Base-by-base conservation (phyloP, 2,888 invertebrate species). In the Archaeoteleia sp. region DNA sequence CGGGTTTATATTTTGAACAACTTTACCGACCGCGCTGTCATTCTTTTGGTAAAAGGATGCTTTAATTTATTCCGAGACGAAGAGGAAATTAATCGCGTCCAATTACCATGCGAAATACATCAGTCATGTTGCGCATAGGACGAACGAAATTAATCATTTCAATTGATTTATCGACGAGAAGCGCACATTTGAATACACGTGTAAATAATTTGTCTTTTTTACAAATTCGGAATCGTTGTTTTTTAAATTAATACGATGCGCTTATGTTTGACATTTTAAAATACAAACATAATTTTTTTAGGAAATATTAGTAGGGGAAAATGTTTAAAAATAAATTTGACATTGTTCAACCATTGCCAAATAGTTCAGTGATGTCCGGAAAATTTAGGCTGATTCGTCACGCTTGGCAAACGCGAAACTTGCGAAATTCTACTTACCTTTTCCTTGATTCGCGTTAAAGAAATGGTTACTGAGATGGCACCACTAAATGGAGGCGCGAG, bases 351-450 rank as follows among this genome's bases (percentile, higher is more conserved):
- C 20, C 3, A 20, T 20, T 20, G 20, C 20, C 20, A 20, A 20
- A 20, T 20, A 20, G 20, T 20, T 20, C 20, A 20, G 20, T 20
- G 20, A 5, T 5, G 20, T 20, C 5, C 20, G 20, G 20, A 20
- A 20, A 20, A 20, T 20, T 20, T 20, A 20, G 20, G 20, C 20
- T 20, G 20, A 20, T 20, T 20, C 20, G 20, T 37, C 25, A 29
- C 25, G 20, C 35, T 27, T 46, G 39, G 23, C 46, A 46, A 39
- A 40, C 25, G 25, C 25, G 46, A 57, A 48, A 14, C 40, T 57
- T 48, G 57, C 25, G 40, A 58, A 58, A 58, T 48, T 58, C 14
- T 49, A 42, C 42, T 58, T 35, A 42, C 49, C 46, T 42, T 58
- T 48, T 14, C 27, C 39, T 49, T 20, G 20, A 20, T 20, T 20